A percentile compares a stretch with the other conserved stretches of the same genome.
phyloP scores from a whole-genome alignment of 2,888 invertebrate genomes.

The Dasypolia templi region DNA sequence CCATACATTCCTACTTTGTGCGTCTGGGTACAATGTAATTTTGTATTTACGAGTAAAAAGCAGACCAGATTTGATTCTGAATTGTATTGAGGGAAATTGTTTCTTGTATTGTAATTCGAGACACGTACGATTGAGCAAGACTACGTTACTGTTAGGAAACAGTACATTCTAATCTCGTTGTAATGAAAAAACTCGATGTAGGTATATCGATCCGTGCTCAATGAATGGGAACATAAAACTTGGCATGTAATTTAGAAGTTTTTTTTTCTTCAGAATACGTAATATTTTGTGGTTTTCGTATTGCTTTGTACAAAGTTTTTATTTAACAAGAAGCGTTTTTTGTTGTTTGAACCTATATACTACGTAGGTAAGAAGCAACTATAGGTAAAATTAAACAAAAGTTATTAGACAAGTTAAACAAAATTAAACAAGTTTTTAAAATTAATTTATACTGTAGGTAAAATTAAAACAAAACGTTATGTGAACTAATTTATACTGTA shows the following conservation, averaged over 20 bases:
- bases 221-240: slow-evolving; percentile 22
- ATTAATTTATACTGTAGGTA: no score
- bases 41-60: slow-evolving; percentile 62
- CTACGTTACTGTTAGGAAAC: slow-evolving; percentile 41
- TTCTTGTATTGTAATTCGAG: slow-evolving; percentile 44
- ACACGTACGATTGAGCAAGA: slow-evolving; percentile 54
- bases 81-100: slow-evolving; percentile 61
- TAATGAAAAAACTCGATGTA: slow-evolving; percentile 43
- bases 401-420: no score
- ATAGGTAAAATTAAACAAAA: no score
- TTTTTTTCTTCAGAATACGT: slow-evolving; percentile 25
- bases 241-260: slow-evolving; percentile 31
- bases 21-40: slow-evolving; percentile 52
- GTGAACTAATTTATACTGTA: no score
- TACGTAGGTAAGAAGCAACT: no score
- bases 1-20: slow-evolving; percentile 47
- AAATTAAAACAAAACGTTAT: no score
- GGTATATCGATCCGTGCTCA: slow-evolving; percentile 26
- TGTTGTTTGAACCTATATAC: background rate
- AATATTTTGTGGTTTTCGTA: slow-evolving; percentile 5
- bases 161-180: slow-evolving; percentile 43
- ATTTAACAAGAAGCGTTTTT: background rate
- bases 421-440: no score
- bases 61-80: slow-evolving; percentile 62
- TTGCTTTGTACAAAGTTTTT: background rate